Evolutionary conservation across 2,113 vertebrate genomes (phyloP).

Genomic region (Lontra canadensis): DNA sequence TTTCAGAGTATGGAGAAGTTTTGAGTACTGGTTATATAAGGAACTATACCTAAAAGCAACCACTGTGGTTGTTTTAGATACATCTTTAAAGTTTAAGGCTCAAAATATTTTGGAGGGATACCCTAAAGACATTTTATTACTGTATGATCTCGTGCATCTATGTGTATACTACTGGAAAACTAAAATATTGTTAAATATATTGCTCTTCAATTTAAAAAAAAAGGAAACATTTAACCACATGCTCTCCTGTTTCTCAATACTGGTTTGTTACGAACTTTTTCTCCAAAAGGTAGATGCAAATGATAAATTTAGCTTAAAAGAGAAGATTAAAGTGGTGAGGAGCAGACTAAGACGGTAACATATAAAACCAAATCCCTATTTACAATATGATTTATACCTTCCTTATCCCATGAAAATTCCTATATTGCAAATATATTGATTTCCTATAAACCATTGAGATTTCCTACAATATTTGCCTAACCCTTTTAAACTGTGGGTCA

Average conservation of each 20-base stretch:
- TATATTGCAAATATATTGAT: constrained; percentile 16
- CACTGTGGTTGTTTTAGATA: constrained; percentile 54
- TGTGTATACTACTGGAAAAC: constrained; percentile 36
- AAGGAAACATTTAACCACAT: constrained; percentile 39
- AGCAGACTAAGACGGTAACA: background rate
- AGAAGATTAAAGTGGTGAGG: background rate
- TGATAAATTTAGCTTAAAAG: constrained; percentile 54
- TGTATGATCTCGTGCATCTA: constrained; percentile 64
- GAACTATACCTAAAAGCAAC: constrained; percentile 50
- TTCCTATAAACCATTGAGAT: constrained; percentile 35
- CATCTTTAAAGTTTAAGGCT: constrained; percentile 61
- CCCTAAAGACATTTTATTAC: constrained; percentile 66
- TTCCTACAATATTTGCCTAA: constrained; percentile 30
- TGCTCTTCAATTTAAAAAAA: background rate
- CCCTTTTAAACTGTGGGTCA: background rate
- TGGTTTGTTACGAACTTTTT: constrained; percentile 54
- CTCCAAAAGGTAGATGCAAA: constrained; percentile 37
- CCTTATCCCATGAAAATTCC: constrained; percentile 21
- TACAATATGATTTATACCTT: constrained; percentile 61
- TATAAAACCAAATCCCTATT: constrained; percentile 44
- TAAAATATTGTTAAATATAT: constrained; percentile 48
- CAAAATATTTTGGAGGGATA: constrained; percentile 47
- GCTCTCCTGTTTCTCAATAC: constrained; percentile 45
- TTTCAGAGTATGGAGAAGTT: constrained; percentile 36
- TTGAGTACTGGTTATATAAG: constrained; percentile 3